Evolutionary conservation across 2,113 vertebrate species (phyloP).

Genomic region (Ageneiosus marmoratus): DNA sequence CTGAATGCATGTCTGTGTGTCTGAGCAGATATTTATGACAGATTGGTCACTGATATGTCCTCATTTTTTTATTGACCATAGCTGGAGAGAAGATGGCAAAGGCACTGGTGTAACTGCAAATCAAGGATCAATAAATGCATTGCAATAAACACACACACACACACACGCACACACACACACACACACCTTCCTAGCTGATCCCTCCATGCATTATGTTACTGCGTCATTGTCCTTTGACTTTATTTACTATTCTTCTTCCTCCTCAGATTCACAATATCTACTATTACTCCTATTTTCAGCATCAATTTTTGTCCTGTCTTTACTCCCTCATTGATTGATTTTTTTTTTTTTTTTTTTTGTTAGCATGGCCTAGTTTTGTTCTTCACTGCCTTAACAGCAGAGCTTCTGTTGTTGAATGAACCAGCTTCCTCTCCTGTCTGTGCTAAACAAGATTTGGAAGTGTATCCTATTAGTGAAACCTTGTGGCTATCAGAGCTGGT

Average conservation of each 20-base stretch:
- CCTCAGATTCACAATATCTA: not conserved
- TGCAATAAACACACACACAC: slow-evolving; percentile 12
- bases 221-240: slow-evolving; percentile 24
- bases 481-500: not conserved
- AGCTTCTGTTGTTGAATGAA: not conserved
- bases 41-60: not conserved
- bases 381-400: not conserved
- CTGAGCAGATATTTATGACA: not conserved
- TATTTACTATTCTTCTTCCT: not conserved
- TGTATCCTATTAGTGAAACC: not conserved
- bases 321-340: not conserved
- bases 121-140: slow-evolving; percentile 1
- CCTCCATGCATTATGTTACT: slow-evolving; percentile 17
- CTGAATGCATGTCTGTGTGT: not conserved
- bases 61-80: slow-evolving; percentile 18
- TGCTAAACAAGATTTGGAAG: not conserved
- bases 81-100: slow-evolving; percentile 1
- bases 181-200: not conserved
- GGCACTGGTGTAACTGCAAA: slow-evolving; percentile 6
- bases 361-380: not conserved
- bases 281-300: slow-evolving; percentile 1
- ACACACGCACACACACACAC: slow-evolving; percentile 16
- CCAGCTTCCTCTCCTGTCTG: not conserved
- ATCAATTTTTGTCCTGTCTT: not conserved
- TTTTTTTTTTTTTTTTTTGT: not conserved